Percentiles rank a stretch among this genome's conserved stretches.
These are phyloP conservation scores for Peribatodes rhomboidaria DNA, from an alignment of 2,888 invertebrate species.

Conservation along the genomic window DNA sequence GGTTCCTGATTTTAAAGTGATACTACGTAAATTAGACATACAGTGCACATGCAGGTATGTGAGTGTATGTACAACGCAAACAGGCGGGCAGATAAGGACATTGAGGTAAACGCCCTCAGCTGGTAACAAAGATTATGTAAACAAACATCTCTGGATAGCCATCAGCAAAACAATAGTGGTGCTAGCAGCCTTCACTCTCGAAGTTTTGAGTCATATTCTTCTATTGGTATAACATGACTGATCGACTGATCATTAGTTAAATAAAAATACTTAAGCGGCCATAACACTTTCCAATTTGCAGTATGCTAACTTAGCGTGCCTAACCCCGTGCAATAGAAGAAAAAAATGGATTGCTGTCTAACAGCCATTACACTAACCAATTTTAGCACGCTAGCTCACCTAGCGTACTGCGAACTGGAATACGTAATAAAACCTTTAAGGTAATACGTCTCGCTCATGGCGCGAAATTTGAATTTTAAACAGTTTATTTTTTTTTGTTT, in stretches of 20 bases:
- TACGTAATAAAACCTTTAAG: no score
- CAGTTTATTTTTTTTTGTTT: no score
- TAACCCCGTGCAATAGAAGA: no score
- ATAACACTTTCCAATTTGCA: no score
- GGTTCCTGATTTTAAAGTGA: neutral
- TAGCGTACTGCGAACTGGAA: no score
- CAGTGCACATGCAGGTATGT: constrained; percentile 4
- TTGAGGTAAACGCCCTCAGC: constrained; percentile 36
- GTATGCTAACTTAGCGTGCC: no score
- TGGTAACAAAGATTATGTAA: constrained; percentile 36
- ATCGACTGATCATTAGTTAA: neutral
- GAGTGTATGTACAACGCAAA: constrained; percentile 1
- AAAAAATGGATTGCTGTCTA: no score
- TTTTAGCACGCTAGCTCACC: no score
- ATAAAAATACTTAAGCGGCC: neutral
- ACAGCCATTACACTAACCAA: no score
- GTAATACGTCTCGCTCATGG: no score
- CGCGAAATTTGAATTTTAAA: no score
- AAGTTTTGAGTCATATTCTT: constrained; percentile 6
- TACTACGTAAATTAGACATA: neutral
- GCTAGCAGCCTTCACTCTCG: neutral
- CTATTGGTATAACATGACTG: neutral
- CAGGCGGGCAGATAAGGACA: constrained; percentile 34
- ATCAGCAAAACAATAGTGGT: constrained; percentile 15
- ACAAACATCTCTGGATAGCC: constrained; percentile 22